phyloP scores from a whole-genome alignment of 30 jellyfish, hydroid and myxozoan genomes.

The Aurelia coerulea region DNA sequence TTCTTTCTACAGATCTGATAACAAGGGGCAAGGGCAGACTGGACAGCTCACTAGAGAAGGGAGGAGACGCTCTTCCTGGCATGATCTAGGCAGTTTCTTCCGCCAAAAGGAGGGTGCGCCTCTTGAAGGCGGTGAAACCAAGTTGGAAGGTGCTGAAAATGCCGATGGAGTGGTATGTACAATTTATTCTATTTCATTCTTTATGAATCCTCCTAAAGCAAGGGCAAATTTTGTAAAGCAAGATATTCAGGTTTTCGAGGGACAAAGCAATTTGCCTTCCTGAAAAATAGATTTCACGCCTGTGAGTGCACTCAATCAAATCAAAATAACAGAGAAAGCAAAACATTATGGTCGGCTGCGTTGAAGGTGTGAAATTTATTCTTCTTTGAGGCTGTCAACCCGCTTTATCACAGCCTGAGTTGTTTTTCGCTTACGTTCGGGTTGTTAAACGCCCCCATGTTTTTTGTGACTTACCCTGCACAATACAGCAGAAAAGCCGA shows the following conservation, averaged over 20 bases:
- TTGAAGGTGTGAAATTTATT: not conserved
- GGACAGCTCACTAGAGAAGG: constrained; percentile 79
- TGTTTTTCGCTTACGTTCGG: too few relatives aligned
- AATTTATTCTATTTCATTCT: not conserved
- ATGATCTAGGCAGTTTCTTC: constrained; percentile 88
- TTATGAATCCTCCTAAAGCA: not conserved
- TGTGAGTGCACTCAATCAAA: too few relatives aligned
- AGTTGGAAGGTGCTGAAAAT: constrained; percentile 5
- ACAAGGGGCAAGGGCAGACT: constrained; percentile 22
- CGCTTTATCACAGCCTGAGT: too few relatives aligned
- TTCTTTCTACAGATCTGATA: constrained; percentile 36
- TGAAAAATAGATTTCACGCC: too few relatives aligned
- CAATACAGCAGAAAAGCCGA: too few relatives aligned
- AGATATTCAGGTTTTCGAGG: too few relatives aligned
- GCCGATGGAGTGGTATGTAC: constrained; percentile 37
- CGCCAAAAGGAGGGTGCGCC: constrained; percentile 65
- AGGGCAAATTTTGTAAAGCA: too few relatives aligned
- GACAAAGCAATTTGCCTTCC: too few relatives aligned
- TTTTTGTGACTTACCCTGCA: too few relatives aligned
- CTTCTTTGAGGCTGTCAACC: not conserved
- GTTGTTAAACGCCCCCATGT: too few relatives aligned
- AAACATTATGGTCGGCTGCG: too few relatives aligned
- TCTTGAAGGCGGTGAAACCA: constrained; percentile 46
- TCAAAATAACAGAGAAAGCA: too few relatives aligned
- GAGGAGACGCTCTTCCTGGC: constrained; percentile 96